Evolutionary conservation across 2,113 vertebrate genomes (phyloP).

Genomic region (Bos taurus): ARS-UCD2.0 NC_037345.1:44806001-44806500

Average conservation of each 20-base stretch:
- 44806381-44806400: neutral
- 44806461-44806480: neutral
- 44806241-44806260: neutral
- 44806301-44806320: neutral
- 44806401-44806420: no score
- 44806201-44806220: neutral
- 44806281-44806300: rapidly evolving
- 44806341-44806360: neutral
- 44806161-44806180: neutral
- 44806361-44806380: rapidly evolving
- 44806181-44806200: rapidly evolving
- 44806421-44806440: neutral
- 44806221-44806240: neutral
- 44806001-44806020: no score
- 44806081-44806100: neutral
- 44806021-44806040: neutral
- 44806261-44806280: rapidly evolving
- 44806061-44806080: neutral
- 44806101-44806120: neutral
- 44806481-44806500: rapidly evolving
- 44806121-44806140: neutral
- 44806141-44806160: neutral
- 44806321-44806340: rapidly evolving
- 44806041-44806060: neutral
- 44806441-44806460: neutral